Evolutionary conservation across 2,888 invertebrate species (phyloP).

Genomic region (Bruchidius siliquastri): DNA sequence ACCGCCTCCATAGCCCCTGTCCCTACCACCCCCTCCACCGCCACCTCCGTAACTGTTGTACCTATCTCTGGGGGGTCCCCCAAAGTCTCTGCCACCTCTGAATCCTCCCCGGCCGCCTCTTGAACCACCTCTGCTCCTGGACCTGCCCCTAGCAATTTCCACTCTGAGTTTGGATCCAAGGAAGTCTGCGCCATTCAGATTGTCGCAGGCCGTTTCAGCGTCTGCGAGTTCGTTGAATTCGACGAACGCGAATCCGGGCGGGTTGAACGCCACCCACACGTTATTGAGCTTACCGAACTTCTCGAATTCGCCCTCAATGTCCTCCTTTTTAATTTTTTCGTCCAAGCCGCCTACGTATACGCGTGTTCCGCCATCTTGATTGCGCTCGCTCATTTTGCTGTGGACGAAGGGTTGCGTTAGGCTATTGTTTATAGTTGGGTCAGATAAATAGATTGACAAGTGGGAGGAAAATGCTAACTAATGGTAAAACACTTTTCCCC

Average conservation of each 20-base stretch:
- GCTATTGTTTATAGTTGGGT: slow-evolving; percentile 40
- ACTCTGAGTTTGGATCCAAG: slow-evolving; percentile 83
- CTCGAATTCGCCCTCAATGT: slow-evolving; percentile 84
- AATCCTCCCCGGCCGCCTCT: slow-evolving; percentile 57
- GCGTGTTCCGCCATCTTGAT: slow-evolving; percentile 57
- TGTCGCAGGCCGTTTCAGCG: slow-evolving; percentile 84
- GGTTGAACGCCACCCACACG: slow-evolving; percentile 91
- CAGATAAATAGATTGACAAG: slow-evolving; percentile 42
- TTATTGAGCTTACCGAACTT: slow-evolving; percentile 89
- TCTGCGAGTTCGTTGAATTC: slow-evolving; percentile 86
- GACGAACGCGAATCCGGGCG: slow-evolving; percentile 91
- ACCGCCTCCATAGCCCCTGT: slow-evolving; percentile 26
- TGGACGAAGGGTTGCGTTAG: slow-evolving; percentile 36
- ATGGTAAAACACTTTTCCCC: no score
- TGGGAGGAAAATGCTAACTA: slow-evolving; percentile 23
- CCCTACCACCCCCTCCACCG: slow-evolving; percentile 28
- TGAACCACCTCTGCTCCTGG: slow-evolving; percentile 58
- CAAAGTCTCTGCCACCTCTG: slow-evolving; percentile 42
- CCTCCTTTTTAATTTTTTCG: slow-evolving; percentile 87
- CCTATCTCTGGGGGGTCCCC: slow-evolving; percentile 36
- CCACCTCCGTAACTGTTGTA: slow-evolving; percentile 27
- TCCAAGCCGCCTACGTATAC: slow-evolving; percentile 88
- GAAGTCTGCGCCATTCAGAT: slow-evolving; percentile 82
- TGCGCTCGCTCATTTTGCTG: slow-evolving; percentile 42
- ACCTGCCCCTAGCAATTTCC: slow-evolving; percentile 79